Evolutionary conservation across 2,113 vertebrate species (phyloP).

Genomic region (Paedocypris sp.): DNA sequence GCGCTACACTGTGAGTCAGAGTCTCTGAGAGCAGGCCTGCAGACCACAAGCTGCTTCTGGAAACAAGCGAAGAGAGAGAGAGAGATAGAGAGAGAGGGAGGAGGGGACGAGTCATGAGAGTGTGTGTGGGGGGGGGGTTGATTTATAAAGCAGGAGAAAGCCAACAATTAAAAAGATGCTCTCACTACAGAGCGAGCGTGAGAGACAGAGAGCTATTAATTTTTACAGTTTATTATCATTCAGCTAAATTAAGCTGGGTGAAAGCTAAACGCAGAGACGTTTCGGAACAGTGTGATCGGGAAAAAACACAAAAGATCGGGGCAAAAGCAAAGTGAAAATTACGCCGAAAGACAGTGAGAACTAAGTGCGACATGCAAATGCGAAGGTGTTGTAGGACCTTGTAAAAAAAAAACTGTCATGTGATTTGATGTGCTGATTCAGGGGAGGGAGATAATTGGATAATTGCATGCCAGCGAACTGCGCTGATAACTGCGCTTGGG

Average conservation of each 20-base stretch:
- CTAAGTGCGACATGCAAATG: conserved; percentile 40
- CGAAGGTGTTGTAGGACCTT: conserved; percentile 33
- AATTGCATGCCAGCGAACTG: conserved; percentile 52
- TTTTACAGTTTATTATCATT: conserved; percentile 10
- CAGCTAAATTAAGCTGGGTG: background rate
- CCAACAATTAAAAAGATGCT: conserved; percentile 7
- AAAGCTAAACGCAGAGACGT: background rate
- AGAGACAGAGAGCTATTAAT: background rate
- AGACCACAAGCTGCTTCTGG: conserved; percentile 46
- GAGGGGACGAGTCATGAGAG: conserved; percentile 19
- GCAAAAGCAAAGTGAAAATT: conserved; percentile 13
- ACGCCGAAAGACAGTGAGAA: conserved; percentile 21
- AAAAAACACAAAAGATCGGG: conserved; percentile 10
- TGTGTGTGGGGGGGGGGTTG: conserved; percentile 3
- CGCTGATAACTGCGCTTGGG: conserved; percentile 51
- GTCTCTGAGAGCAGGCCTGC: conserved; percentile 47
- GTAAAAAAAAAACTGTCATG: conserved; percentile 26
- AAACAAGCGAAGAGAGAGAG: conserved; percentile 28
- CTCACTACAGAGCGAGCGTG: background rate
- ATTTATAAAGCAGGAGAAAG: conserved; percentile 9
- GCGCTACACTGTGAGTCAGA: conserved; percentile 40
- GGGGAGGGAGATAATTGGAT: conserved; percentile 54
- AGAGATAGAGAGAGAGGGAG: conserved; percentile 3
- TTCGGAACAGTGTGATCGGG: background rate
- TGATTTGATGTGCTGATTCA: conserved; percentile 52